Percentiles rank a stretch among this genome's conserved stretches.
Conservation (phyloP, 53 echinoderm and acorn worm genomes). For the Holothuria scabra region DNA sequence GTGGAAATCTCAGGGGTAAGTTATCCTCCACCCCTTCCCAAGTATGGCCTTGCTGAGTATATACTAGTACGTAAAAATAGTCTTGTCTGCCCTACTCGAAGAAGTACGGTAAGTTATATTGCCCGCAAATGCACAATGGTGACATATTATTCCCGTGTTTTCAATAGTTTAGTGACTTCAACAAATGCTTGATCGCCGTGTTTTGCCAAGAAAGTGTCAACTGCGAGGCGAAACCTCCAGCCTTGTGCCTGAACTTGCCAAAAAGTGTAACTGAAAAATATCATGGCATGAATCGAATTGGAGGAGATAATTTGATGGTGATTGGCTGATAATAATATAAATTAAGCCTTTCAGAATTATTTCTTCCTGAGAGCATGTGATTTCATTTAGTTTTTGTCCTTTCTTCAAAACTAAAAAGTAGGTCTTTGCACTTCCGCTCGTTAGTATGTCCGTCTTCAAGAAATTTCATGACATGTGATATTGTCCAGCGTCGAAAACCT, state of each 20-base stretch:
- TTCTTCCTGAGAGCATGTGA: neutral
- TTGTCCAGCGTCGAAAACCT: constrained; percentile 20
- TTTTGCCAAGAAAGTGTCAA: no score
- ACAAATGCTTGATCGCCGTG: no score
- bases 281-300: neutral
- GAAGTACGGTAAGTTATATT: no score
- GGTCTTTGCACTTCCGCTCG: neutral
- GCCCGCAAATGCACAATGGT: neutral
- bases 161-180: neutral
- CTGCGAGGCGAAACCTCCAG: no score
- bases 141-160: neutral
- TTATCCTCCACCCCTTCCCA: no score
- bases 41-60: no score
- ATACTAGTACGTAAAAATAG: neutral
- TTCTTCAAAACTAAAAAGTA: no score
- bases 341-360: neutral
- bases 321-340: neutral
- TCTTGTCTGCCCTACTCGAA: neutral
- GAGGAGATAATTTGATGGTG: neutral
- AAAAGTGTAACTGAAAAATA: neutral
- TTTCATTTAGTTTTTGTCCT: neutral
- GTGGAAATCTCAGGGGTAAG: no score
- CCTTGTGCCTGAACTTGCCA: neutral
- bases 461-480: constrained; percentile 15
- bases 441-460: neutral